phyloP scores from a whole-genome alignment of 2,113 vertebrate species.

The Tragelaphus strepsiceros region DNA sequence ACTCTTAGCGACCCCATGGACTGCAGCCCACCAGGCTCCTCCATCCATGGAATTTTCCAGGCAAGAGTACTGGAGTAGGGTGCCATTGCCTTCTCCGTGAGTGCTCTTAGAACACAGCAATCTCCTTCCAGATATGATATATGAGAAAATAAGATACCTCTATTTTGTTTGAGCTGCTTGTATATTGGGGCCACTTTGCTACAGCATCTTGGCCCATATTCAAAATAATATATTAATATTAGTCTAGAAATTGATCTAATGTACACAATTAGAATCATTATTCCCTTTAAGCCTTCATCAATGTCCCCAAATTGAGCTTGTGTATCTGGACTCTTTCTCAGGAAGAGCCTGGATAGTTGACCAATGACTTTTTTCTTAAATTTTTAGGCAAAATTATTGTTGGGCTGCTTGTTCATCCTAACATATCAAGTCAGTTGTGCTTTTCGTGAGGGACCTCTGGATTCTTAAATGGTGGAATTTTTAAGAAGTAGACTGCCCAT shows the following conservation, averaged over 20 bases:
- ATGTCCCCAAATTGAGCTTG: not conserved
- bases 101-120: not conserved
- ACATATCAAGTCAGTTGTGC: not conserved
- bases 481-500: not conserved
- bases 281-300: not conserved
- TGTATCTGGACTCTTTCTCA: not conserved
- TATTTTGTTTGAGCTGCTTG: not conserved
- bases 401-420: not conserved
- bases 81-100: too few species aligned
- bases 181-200: not conserved
- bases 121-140: not conserved
- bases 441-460: not conserved
- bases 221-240: not conserved
- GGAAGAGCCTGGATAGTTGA: not conserved
- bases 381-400: not conserved
- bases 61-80: too few species aligned
- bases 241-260: not conserved
- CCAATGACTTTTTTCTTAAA: not conserved
- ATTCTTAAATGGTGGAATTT: not conserved
- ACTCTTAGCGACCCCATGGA: too few species aligned
- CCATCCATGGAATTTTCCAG: too few species aligned
- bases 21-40: too few species aligned
- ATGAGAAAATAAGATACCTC: not conserved
- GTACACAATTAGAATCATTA: not conserved
- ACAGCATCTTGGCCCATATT: not conserved